phyloP scores from a whole-genome alignment of 2,888 invertebrate genomes.

The Ptychoptera contaminata region DNA sequence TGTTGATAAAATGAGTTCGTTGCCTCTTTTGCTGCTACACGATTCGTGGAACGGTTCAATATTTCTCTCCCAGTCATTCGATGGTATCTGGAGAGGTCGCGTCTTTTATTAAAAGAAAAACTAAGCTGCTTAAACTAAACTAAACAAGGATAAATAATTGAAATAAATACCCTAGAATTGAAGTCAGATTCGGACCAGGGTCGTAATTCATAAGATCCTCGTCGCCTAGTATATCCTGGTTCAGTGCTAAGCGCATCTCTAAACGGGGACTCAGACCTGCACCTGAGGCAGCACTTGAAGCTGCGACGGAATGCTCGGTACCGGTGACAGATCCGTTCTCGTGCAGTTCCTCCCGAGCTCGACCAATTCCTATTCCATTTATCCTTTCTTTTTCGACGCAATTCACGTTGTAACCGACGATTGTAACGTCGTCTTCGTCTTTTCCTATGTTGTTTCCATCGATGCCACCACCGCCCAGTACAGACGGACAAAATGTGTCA shows the following conservation, averaged over 20 bases:
- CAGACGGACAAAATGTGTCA: conserved; percentile 6
- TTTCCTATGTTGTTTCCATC: conserved; percentile 11
- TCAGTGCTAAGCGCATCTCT: conserved; percentile 47
- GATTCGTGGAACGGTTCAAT: conserved; percentile 30
- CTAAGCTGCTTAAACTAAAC: neutral
- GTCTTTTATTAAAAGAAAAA: conserved; percentile 16
- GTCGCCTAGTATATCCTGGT: conserved; percentile 38
- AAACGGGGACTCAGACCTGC: conserved; percentile 43
- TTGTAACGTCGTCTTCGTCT: conserved; percentile 11
- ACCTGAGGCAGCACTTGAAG: conserved; percentile 18
- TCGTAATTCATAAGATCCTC: conserved; percentile 33
- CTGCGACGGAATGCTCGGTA: conserved; percentile 16
- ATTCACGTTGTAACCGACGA: conserved; percentile 4
- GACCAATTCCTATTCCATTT: neutral
- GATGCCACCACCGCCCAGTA: conserved; percentile 7
- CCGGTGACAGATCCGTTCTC: conserved; percentile 13
- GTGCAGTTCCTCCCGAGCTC: conserved; percentile 7
- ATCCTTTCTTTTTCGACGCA: conserved; percentile 1
- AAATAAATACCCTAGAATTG: conserved; percentile 27
- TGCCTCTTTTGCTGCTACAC: conserved; percentile 31
- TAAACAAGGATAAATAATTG: neutral
- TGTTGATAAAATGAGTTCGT: conserved; percentile 33
- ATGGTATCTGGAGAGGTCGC: conserved; percentile 35
- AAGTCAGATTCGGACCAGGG: conserved; percentile 33
- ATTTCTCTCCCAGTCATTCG: conserved; percentile 32